These are phyloP conservation scores for Microtus montanus DNA, from an alignment of 2,113 vertebrate genomes.

Conservation along the genomic window DNA sequence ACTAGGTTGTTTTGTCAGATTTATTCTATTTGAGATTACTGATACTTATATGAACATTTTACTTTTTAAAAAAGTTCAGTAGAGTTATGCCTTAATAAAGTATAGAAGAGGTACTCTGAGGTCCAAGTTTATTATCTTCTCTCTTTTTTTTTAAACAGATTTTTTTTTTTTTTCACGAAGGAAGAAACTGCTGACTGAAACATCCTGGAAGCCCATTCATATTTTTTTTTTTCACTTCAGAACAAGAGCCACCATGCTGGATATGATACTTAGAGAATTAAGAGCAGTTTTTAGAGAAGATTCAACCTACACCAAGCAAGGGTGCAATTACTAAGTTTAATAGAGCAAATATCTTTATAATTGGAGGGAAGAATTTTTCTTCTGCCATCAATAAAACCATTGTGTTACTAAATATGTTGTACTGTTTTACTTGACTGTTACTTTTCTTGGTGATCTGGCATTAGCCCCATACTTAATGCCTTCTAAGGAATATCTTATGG, in stretches of 20 bases:
- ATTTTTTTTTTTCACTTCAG: slow-evolving; percentile 66
- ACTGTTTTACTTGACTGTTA: slow-evolving; percentile 75
- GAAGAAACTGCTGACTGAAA: slow-evolving; percentile 53
- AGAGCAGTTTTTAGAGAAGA: slow-evolving; percentile 47
- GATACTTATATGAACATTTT: not conserved
- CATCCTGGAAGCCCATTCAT: slow-evolving; percentile 69
- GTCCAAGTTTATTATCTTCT: slow-evolving; percentile 36
- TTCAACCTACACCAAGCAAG: slow-evolving; percentile 74
- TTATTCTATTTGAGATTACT: slow-evolving; percentile 28
- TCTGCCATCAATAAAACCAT: slow-evolving; percentile 75
- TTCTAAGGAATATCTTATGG: slow-evolving; percentile 31
- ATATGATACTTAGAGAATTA: slow-evolving; percentile 65
- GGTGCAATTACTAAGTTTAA: slow-evolving; percentile 79
- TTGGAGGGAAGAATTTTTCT: slow-evolving; percentile 68
- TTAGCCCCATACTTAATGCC: not conserved
- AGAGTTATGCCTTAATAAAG: slow-evolving; percentile 26
- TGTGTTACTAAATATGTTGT: slow-evolving; percentile 79
- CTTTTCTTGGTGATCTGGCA: slow-evolving; percentile 61
- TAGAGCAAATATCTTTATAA: slow-evolving; percentile 83
- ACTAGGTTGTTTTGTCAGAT: not conserved
- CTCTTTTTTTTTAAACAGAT: slow-evolving; percentile 55
- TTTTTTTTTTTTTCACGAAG: slow-evolving; percentile 16
- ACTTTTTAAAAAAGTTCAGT: not conserved
- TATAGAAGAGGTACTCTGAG: slow-evolving; percentile 24
- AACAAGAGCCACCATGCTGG: slow-evolving; percentile 69